A percentile compares a stretch with the other conserved stretches of the same genome.
Conservation (phyloP, 2,797 vertebrate species). For the Fundulus diaphanus region DNA sequence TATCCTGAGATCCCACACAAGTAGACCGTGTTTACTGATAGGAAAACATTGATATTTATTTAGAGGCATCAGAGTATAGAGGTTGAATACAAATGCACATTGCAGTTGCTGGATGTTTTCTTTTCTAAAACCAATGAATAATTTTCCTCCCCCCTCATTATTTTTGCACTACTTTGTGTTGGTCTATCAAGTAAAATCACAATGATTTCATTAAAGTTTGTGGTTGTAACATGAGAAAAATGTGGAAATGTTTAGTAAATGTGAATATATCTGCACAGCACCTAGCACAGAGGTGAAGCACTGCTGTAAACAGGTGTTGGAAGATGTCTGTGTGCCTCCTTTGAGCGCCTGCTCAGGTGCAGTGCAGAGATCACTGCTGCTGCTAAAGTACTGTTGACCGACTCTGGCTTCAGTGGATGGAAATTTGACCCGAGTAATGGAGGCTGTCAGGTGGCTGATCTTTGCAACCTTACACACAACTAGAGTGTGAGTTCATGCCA, state of each 20-base stretch:
- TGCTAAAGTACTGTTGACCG: conserved; percentile 20
- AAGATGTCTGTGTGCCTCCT: conserved; percentile 15
- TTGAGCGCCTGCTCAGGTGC: conserved; percentile 26
- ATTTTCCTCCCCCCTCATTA: neutral
- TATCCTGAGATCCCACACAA: neutral
- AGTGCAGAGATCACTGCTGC: conserved; percentile 4
- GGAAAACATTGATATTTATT: neutral
- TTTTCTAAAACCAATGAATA: neutral
- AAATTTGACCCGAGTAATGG: conserved; percentile 50
- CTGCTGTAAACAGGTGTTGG: neutral
- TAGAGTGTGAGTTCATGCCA: conserved; percentile 48
- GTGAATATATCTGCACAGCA: neutral
- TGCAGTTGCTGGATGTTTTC: neutral
- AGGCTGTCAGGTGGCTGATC: conserved; percentile 40
- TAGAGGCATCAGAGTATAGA: neutral
- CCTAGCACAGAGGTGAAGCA: neutral
- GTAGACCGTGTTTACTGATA: neutral
- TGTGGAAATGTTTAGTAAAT: neutral
- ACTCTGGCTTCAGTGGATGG: conserved; percentile 8
- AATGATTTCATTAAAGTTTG: neutral
- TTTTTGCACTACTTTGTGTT: neutral
- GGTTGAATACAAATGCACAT: neutral
- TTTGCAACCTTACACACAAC: conserved; percentile 60
- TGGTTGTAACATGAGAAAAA: neutral
- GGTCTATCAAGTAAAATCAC: neutral